A percentile compares a stretch with the other conserved stretches of the same genome.
Evolutionary conservation across 2,888 invertebrate genomes (phyloP).

Genomic region (Noctua pronuba): DNA sequence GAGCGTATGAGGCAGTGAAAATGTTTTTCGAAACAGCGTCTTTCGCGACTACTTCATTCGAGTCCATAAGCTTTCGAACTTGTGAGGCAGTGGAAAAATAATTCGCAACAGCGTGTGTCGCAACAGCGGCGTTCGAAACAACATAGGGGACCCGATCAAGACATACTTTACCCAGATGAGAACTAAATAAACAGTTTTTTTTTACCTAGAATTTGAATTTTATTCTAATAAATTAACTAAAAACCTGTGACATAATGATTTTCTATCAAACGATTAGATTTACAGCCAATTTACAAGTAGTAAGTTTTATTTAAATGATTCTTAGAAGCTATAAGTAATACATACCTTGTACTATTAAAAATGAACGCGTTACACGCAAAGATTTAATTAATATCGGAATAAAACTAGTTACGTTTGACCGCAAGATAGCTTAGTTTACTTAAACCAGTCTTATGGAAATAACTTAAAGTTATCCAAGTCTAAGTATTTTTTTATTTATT

Average conservation of each 20-base stretch:
- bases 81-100: no score
- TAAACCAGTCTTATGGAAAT: conserved; percentile 3
- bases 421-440: conserved; percentile 15
- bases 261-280: conserved; percentile 6
- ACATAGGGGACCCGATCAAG: no score
- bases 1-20: no score
- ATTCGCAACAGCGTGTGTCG: no score
- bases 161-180: background rate
- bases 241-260: background rate
- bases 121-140: no score
- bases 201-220: background rate
- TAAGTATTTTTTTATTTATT: no score
- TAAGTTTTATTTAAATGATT: conserved; percentile 21
- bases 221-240: background rate
- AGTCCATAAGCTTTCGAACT: no score
- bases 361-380: conserved; percentile 3
- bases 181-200: background rate
- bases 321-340: background rate
- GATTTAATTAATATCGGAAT: conserved; percentile 30
- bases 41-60: no score
- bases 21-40: no score
- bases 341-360: conserved; percentile 22
- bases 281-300: conserved; percentile 17
- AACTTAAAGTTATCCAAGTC: background rate
- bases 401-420: conserved; percentile 39